Evolutionary conservation across 2,888 invertebrate species (phyloP).

Genomic region (Baronia brevicornis): DNA sequence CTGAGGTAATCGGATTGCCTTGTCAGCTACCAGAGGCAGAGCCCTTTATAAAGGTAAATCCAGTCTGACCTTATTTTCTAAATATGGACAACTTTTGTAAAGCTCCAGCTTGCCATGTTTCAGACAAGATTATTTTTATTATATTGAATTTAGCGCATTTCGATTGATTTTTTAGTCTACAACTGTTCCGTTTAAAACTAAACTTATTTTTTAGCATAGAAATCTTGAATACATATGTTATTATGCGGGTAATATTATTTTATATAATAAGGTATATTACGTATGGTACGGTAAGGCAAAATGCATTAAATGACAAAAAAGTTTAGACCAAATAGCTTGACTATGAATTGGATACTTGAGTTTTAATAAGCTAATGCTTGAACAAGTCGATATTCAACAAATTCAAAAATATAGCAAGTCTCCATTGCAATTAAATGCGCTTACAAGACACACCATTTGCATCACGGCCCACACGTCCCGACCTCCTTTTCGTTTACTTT

Average conservation of each 20-base stretch:
- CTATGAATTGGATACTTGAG: neutral
- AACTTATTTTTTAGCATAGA: too few relatives aligned
- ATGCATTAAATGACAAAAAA: too few relatives aligned
- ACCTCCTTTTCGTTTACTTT: constrained; percentile 49
- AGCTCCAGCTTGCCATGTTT: constrained; percentile 32
- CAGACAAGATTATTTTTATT: constrained; percentile 25
- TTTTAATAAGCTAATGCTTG: constrained; percentile 12
- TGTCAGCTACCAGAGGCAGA: constrained; percentile 30
- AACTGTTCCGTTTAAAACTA: too few relatives aligned
- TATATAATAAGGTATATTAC: too few relatives aligned
- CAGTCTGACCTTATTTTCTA: constrained; percentile 58
- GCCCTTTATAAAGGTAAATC: constrained; percentile 48
- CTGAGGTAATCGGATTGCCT: constrained; percentile 51
- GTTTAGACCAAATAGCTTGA: neutral
- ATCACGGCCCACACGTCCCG: constrained; percentile 49
- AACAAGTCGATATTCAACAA: constrained; percentile 25
- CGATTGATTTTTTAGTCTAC: too few relatives aligned
- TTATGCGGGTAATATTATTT: too few relatives aligned
- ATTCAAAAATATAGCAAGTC: constrained; percentile 39
- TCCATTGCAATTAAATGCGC: constrained; percentile 62
- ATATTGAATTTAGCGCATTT: constrained; percentile 22
- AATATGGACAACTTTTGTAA: constrained; percentile 65
- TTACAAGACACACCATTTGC: constrained; percentile 47
- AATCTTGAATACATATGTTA: too few relatives aligned
- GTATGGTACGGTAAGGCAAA: too few relatives aligned